Evolutionary conservation across 2,888 invertebrate genomes (phyloP), one percentile per base, ranked within the genome.

Genomic region (Apamea epomidion): DNA sequence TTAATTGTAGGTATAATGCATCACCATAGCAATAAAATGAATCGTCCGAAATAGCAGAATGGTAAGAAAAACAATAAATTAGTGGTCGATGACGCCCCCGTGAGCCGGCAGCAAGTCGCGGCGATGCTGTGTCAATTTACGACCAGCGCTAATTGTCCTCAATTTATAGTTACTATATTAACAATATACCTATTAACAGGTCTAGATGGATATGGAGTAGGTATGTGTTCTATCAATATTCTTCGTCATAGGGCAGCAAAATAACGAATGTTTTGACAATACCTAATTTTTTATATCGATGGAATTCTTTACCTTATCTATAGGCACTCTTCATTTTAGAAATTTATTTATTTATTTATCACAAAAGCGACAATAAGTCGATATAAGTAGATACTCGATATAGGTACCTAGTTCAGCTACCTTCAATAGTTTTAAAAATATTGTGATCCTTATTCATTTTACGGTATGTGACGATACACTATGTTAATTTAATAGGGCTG

Each of bases 11-110:
- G 8, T 45, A 54, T 45, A 29, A 25, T 60, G 10, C 1, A 69
- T 70, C 7, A 45, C 64, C 25, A 77, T 70, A 21, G 16, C 21
- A 67, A 71, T 65, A 81, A 79, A 2, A 77, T 58, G 21, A 72
- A 81, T 74, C 48, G 62, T 65, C 71, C 58, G 77, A 71, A 84
- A 71, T 81, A 75, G 74, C 65, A 74, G 72, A 32, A 70, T 71
- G 74, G 72, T 88, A 94, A 95, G 95, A 94, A 95, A 93, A 92
- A 92, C 92, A 86, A 94, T 96, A 95, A 95, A 96, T 95, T 94
- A 93, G 80, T 82, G 84, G 91, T 92, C 91, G 93, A 95, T 94
- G 95, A 94, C 94, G 90, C 96, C 95, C 95, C 90, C 83, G 94
- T 94, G 95, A 94, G 93, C 83, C 86, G 87, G 29, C 80, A 85